A percentile compares a stretch with the other conserved stretches of the same genome.
Conservation (phyloP, 2,113 vertebrate genomes). For the Carassius auratus region DNA sequence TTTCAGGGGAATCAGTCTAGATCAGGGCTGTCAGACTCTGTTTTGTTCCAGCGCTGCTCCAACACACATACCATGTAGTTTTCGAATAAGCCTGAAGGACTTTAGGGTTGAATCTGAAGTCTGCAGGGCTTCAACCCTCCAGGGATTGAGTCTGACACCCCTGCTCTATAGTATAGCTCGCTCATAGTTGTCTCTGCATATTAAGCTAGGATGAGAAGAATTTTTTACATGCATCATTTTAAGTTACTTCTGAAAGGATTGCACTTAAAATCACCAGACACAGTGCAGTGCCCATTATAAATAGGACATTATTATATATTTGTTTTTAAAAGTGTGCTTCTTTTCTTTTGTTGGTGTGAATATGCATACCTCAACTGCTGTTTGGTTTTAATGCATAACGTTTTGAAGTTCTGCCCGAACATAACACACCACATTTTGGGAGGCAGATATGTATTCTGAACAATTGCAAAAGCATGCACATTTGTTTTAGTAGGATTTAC, state of each 20-base stretch:
- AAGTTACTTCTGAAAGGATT: background rate
- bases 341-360: background rate
- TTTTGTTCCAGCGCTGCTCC: too few species aligned
- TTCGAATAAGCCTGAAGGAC: too few species aligned
- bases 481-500: background rate
- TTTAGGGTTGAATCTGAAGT: too few species aligned
- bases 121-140: too few species aligned
- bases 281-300: too few species aligned
- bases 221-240: background rate
- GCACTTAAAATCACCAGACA: background rate
- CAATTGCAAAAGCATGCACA: background rate
- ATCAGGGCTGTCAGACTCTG: too few species aligned
- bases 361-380: background rate
- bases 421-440: background rate
- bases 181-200: background rate
- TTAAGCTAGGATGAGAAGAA: background rate
- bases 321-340: background rate
- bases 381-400: slow-evolving; percentile 4
- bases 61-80: too few species aligned
- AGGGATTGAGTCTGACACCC: too few species aligned
- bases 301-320: background rate
- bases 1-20: background rate
- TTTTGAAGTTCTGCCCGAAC: background rate
- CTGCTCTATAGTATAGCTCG: background rate
- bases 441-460: slow-evolving; percentile 10